Evolutionary conservation across 1,140 invertebrate genomes (phyloP), one percentile per base, ranked within the genome.

Genomic region (Oreohelix idahoensis): DNA sequence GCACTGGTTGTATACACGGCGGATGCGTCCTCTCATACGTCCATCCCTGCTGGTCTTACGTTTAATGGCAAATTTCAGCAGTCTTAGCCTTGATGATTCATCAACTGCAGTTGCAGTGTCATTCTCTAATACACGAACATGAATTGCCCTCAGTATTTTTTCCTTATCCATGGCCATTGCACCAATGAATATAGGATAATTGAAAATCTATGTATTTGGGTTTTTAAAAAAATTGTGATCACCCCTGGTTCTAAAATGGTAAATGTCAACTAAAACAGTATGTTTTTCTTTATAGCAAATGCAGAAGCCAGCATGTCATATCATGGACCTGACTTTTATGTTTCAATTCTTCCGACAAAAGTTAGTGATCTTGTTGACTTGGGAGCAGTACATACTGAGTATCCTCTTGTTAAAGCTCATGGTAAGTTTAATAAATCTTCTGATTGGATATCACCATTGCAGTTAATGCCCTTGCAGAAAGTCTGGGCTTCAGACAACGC

Each of bases 361-460:
- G 45, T 51, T 35, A 35, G 36, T 49, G 38, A 39, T 13, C 13
- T n/a, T 26, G 45, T 76, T 29, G 74, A 76, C 45, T 29, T 76
- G 39, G 74, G 74, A 20, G 4, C 39, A 32, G 13, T 8, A 20
- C 2, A n/a, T 1, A 17, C 2, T 35, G 74, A 35, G 1, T 45
- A 51, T 76, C 42, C 74, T 11, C 32, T 76, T 39, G 42, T 76
- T 51, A 76, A 76, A 76, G 49, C 45, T 53, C 74, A 76, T 53
- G 74, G 74, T 76, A 32, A 73, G 71, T 23, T n/a, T 39, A 13
- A 42, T 29, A 26, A 11, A 4, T 11, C 4, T 20, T 36, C 26
- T 23, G 13, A 4, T 15, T 8, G 53, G 26, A 58, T 4, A 15
- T 23, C 23, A n/a, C 23, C 4, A 15, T 23, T 8, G 26, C 5